These are phyloP conservation scores for Eulemur mongoz DNA, from an alignment of 2,797 vertebrate species.

Conservation along the genomic window DNA sequence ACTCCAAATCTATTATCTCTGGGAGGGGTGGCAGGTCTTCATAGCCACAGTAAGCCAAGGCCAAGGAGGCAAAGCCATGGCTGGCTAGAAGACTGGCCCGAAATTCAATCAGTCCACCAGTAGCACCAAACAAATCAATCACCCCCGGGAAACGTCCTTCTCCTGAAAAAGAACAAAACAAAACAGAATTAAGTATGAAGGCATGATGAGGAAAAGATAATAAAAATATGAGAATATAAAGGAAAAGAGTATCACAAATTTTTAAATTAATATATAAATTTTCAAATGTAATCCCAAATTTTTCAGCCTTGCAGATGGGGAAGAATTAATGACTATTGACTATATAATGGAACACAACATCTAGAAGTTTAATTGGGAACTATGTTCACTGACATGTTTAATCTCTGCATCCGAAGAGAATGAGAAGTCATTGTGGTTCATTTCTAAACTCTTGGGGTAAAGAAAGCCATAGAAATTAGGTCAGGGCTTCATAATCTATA, in stretches of 20 bases:
- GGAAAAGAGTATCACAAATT: background rate
- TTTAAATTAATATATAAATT: background rate
- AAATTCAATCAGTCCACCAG: conserved; percentile 67
- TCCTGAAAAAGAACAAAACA: conserved; percentile 49
- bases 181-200: background rate
- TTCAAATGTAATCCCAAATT: background rate
- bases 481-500: background rate
- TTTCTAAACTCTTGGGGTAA: background rate
- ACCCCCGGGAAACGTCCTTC: conserved; percentile 70
- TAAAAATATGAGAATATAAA: background rate
- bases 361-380: background rate
- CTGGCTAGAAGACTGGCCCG: conserved; percentile 77
- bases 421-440: background rate
- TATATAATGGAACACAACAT: background rate
- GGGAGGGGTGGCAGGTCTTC: conserved; percentile 51
- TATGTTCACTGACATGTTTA: background rate
- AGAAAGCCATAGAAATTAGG: background rate
- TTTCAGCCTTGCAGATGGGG: background rate
- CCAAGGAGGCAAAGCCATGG: conserved; percentile 68
- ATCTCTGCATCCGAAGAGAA: background rate
- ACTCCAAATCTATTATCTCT: conserved; percentile 64
- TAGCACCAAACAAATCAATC: conserved; percentile 68
- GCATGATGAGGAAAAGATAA: background rate
- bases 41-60: conserved; percentile 69
- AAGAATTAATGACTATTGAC: background rate